These are phyloP conservation scores for Neomicropteryx cornuta DNA, from an alignment of 1,140 invertebrate species.

Conservation along the genomic window DNA sequence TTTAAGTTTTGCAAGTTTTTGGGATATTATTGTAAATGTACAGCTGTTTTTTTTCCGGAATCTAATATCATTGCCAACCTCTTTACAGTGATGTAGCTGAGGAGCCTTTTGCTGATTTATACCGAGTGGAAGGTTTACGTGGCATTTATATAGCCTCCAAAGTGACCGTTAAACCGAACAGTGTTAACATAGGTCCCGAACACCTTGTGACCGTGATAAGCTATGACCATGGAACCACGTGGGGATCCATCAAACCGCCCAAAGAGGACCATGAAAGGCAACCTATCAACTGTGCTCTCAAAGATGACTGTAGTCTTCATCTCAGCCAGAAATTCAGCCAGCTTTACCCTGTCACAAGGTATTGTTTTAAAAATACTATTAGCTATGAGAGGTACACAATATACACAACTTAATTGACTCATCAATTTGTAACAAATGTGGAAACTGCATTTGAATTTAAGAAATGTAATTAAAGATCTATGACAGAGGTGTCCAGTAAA, in stretches of 20 bases:
- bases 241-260: slow-evolving; percentile 62
- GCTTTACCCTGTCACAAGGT: slow-evolving; percentile 65
- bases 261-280: slow-evolving; percentile 52
- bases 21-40: neutral
- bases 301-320: slow-evolving; percentile 70
- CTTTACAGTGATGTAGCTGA: slow-evolving; percentile 58
- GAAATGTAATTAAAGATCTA: too few species aligned
- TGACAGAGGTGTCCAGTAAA: too few species aligned
- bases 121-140: slow-evolving; percentile 73
- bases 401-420: too few species aligned
- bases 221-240: slow-evolving; percentile 77
- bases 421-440: too few species aligned
- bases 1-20: too few species aligned
- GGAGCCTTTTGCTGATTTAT: slow-evolving; percentile 79
- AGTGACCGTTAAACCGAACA: slow-evolving; percentile 43
- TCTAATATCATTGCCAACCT: slow-evolving; percentile 2
- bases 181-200: slow-evolving; percentile 52
- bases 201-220: slow-evolving; percentile 73
- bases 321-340: slow-evolving; percentile 76
- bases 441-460: too few species aligned
- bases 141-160: slow-evolving; percentile 87
- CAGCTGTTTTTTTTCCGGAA: neutral
- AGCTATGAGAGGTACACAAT: too few species aligned
- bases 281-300: slow-evolving; percentile 46
- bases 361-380: slow-evolving; percentile 6